Percentiles rank a stretch among this genome's conserved stretches.
Conservation (phyloP, 2,797 vertebrate species). For the Cryptoblepharus egeriae region DNA sequence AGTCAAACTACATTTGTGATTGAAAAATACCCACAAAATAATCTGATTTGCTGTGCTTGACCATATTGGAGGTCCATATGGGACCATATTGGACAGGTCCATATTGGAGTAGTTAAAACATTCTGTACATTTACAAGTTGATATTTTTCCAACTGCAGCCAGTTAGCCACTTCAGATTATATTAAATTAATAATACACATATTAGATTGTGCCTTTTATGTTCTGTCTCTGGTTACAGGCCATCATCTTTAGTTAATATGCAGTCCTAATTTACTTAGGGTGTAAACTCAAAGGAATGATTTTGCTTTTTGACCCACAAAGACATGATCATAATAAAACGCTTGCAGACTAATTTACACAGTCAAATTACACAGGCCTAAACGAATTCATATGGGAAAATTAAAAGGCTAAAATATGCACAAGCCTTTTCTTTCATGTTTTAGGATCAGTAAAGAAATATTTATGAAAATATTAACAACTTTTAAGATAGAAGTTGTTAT, state of each 20-base stretch:
- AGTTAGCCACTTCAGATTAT: slow-evolving; percentile 23
- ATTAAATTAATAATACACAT: slow-evolving; percentile 31
- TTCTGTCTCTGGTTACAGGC: slow-evolving; percentile 19
- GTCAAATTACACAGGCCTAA: slow-evolving; percentile 52
- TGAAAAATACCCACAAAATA: slow-evolving; percentile 23
- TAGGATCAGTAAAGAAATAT: slow-evolving; percentile 30
- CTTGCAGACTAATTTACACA: slow-evolving; percentile 32
- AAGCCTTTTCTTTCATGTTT: slow-evolving; percentile 23
- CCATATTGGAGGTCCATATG: slow-evolving; percentile 40
- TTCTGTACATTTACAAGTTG: slow-evolving; percentile 15
- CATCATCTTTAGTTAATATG: slow-evolving; percentile 11
- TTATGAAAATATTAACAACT: neutral
- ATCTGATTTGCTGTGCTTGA: slow-evolving; percentile 12
- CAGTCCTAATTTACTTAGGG: slow-evolving; percentile 39
- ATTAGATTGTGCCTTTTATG: slow-evolving; percentile 46
- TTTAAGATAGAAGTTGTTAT: neutral
- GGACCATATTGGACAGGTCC: too few species aligned
- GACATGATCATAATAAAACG: slow-evolving; percentile 53
- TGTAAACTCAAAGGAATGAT: neutral
- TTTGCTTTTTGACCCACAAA: slow-evolving; percentile 48
- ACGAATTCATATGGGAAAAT: slow-evolving; percentile 21
- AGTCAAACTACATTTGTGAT: slow-evolving; percentile 54
- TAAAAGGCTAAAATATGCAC: slow-evolving; percentile 22
- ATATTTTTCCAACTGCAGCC: slow-evolving; percentile 30
- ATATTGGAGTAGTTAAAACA: slow-evolving; percentile 31